Percentiles rank a stretch among this genome's conserved stretches.
Conservation (phyloP, 2,888 invertebrate genomes). For the Cynaeus angustus region DNA sequence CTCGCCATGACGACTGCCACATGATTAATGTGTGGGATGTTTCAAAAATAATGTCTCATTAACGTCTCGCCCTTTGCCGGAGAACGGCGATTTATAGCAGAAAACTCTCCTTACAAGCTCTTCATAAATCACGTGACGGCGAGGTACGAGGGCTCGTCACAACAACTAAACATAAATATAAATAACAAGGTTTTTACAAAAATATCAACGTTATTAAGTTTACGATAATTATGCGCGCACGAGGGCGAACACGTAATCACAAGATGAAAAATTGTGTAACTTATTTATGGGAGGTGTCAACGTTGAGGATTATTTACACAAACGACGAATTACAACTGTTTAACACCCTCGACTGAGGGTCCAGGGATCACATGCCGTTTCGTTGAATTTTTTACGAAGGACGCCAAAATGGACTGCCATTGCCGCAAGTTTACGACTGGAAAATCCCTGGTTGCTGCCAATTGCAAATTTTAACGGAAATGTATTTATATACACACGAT, state of each 20-base stretch:
- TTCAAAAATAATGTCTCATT: conserved; percentile 70
- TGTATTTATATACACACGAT: too few relatives aligned
- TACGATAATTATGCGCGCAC: conserved; percentile 58
- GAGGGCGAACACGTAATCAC: conserved; percentile 38
- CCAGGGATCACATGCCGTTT: background rate
- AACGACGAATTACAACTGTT: conserved; percentile 47
- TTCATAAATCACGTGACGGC: conserved; percentile 64
- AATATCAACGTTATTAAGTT: conserved; percentile 59
- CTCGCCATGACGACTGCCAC: conserved; percentile 55
- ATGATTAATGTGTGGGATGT: conserved; percentile 67
- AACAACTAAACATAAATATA: conserved; percentile 65
- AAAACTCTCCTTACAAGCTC: conserved; percentile 64
- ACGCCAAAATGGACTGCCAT: background rate
- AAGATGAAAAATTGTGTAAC: conserved; percentile 41
- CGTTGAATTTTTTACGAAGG: conserved; percentile 30
- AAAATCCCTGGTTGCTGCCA: background rate
- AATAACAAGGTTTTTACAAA: conserved; percentile 58
- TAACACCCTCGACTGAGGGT: conserved; percentile 20
- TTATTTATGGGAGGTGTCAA: conserved; percentile 46
- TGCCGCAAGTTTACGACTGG: background rate
- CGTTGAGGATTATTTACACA: conserved; percentile 42
- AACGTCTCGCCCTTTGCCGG: conserved; percentile 64
- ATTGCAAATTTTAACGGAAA: too few relatives aligned
- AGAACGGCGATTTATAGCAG: conserved; percentile 66
- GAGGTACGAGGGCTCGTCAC: conserved; percentile 56